Evolutionary conservation across 2,113 vertebrate species (phyloP), one percentile per base, ranked within the genome.

Genomic region (Pristiophorus japonicus): DNA sequence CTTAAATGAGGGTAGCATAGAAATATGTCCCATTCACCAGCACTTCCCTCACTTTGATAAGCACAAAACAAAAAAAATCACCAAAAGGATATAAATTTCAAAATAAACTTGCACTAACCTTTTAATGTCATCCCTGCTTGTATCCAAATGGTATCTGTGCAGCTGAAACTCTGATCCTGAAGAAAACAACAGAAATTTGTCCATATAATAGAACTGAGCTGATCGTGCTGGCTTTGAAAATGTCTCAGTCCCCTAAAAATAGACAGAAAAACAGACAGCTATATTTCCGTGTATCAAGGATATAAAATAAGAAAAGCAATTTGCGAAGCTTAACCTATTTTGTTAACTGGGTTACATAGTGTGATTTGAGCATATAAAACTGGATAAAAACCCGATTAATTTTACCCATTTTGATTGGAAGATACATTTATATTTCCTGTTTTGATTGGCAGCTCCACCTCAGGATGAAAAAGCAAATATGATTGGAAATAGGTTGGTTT

Each of bases 161-260:
- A 99, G 96, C 92, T 97, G 97, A 20, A 99, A 96, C 95, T 98
- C 98, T 3, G 97, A 96, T 96, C 98, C 98, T n/a, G 97, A 98
- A 18, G 97, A 97, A 90, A 98, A n/a, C 81, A 99, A 96, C 66
- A 99, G 95, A 96, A 99, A 99, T 18, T 97, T 95, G 95, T 99
- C 98, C 0, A 99, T 96, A 95, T 98, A 98, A 96, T 98, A 99
- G 97, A 99, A 99, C 97, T 98, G 99, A 12, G 98, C 98, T 27
- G 96, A 96, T 20, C 90, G 96, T 45, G 98, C 96, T 8, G 97
- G 96, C 96, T 97, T 98, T 62, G 96, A 96, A 96, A 98, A 98
- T n/a, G 95, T 96, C 0, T 97, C 97, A 96, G 96, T 96, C n/a
- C 96, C 97, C 98, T 99, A 95, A 92, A 97, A 97, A 59, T 59